These are phyloP conservation scores for Phasia obesa DNA, from an alignment of 2,888 invertebrate genomes.

Conservation along the genomic window DNA sequence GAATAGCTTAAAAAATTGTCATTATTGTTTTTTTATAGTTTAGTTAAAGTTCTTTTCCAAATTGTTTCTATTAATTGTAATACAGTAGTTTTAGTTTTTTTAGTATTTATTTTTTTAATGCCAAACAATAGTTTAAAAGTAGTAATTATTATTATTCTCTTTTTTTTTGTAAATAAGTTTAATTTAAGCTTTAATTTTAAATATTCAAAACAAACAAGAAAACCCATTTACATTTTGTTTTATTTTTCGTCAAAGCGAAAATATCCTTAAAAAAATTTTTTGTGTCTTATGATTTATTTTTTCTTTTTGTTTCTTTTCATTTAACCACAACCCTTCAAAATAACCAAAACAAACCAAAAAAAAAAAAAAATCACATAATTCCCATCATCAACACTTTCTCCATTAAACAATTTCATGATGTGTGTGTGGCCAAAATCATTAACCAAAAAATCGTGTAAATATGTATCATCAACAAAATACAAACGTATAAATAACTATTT, in stretches of 20 bases:
- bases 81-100: slow-evolving; percentile 25
- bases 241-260: not conserved
- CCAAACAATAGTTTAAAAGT: not conserved
- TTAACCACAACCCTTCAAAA: slow-evolving; percentile 57
- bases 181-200: not conserved
- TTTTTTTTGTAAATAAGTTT: slow-evolving; percentile 13
- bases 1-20: slow-evolving; percentile 3
- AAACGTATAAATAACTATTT: slow-evolving; percentile 44
- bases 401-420: slow-evolving; percentile 35
- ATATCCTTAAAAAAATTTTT: slow-evolving; percentile 2
- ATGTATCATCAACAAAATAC: not conserved
- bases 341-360: slow-evolving; percentile 59
- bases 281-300: slow-evolving; percentile 72
- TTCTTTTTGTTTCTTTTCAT: slow-evolving; percentile 76
- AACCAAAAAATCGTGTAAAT: not conserved
- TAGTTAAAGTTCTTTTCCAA: not conserved
- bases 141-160: slow-evolving; percentile 10
- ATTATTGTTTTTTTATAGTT: slow-evolving; percentile 12
- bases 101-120: not conserved
- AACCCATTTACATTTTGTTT: not conserved
- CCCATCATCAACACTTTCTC: slow-evolving; percentile 26
- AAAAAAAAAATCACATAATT: slow-evolving; percentile 63
- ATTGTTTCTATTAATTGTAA: slow-evolving; percentile 13
- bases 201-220: not conserved
- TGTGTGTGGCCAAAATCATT: slow-evolving; percentile 40